Base-by-base conservation (phyloP, 1,140 invertebrate genomes). In the Anoplophora glabripennis region DNA sequence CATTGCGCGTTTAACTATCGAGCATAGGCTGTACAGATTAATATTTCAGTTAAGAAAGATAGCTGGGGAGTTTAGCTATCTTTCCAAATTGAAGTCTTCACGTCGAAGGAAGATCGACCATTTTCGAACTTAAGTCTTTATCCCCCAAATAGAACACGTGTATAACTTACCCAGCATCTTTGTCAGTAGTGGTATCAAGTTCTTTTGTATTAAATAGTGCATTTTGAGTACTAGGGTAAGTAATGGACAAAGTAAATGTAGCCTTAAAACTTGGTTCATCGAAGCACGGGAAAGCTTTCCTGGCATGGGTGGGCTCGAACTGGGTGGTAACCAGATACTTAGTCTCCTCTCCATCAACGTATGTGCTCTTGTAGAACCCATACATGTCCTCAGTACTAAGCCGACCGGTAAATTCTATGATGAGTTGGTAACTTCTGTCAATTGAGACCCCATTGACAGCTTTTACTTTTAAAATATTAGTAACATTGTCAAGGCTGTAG, bases 241-340 rank as follows among this genome's bases (percentile, higher is more conserved):
- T 82, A 1, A 94, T 73, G 1, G 81, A 82, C 1, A 94, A 68
- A 18, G 74, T 80, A 68, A 93, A 96, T 1, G 77, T 82, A 0
- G 89, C 84, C 69, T 92, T 93, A 61, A 89, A 84, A 11, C 80
- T 78, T 0, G 94, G 94, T 68, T 97, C 93, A 74, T 97, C 94
- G 68, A 90, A 92, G 71, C 92, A 94, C 0, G 93, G 93, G 70
- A 95, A 94, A 1, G 88, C 89, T 37, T 84, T 79, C 8, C 93
- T 79, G 0, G 92, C 90, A 73, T 86, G 85, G 0, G 85, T 89
- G 0, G 91, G 83, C 69, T 93, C 84, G 66, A 94, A 87, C 73
- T 95, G 92, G 0, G 90, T 91, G 1, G 83, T 86, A 1, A 85
- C 84, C 12, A 92, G 36, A 49, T 63, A 65, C 47, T 62, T 68